These are phyloP conservation scores for Eulacestoma nigropectus DNA, from an alignment of 2,113 vertebrate genomes.

Conservation along the genomic window DNA sequence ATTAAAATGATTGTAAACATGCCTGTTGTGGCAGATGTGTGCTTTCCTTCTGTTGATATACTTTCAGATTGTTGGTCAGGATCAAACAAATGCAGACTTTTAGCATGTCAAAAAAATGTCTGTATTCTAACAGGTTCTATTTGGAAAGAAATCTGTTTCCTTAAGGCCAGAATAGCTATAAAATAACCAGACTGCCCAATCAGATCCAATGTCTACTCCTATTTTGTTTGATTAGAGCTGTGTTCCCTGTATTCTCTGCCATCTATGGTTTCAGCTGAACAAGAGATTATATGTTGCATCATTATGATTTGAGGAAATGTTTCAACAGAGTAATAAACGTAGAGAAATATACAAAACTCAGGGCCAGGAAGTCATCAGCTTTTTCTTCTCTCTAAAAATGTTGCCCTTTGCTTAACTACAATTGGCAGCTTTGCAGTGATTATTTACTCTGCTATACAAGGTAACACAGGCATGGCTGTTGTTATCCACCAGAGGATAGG, in stretches of 20 bases:
- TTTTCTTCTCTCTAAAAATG: background rate
- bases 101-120: conserved; percentile 62
- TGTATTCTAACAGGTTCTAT: conserved; percentile 60
- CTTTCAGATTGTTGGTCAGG: conserved; percentile 62
- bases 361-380: background rate
- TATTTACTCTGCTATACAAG: conserved; percentile 39
- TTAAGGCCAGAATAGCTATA: conserved; percentile 64
- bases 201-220: conserved; percentile 45
- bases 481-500: background rate
- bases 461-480: background rate
- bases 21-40: conserved; percentile 65
- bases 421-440: conserved; percentile 14
- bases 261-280: conserved; percentile 27
- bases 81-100: conserved; percentile 70
- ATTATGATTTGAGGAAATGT: background rate
- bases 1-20: conserved; percentile 78
- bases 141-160: conserved; percentile 67
- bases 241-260: conserved; percentile 25
- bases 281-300: conserved; percentile 39
- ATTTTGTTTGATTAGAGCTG: conserved; percentile 66
- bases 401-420: conserved; percentile 9
- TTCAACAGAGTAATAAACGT: conserved; percentile 13
- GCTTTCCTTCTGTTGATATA: conserved; percentile 61
- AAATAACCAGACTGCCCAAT: conserved; percentile 67
- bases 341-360: conserved; percentile 49